Evolutionary conservation across 2,113 vertebrate species (phyloP).

Genomic region (Pipa parva): DNA sequence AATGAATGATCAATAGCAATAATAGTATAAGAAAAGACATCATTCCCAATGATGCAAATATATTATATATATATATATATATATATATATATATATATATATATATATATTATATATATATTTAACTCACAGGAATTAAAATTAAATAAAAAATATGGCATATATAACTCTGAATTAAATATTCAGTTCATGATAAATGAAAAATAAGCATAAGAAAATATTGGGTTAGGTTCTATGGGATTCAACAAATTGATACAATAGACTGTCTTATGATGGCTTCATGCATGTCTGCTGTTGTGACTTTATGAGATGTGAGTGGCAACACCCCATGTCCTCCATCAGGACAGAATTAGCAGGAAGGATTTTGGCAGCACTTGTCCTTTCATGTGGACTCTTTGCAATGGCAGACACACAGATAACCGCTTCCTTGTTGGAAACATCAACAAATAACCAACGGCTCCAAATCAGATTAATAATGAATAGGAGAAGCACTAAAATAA

Average conservation of each 20-base stretch:
- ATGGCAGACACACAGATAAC: slow-evolving; percentile 53
- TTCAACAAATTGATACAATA: slow-evolving; percentile 36
- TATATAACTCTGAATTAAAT: slow-evolving; percentile 40
- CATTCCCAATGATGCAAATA: too few species aligned
- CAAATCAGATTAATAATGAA: slow-evolving; percentile 54
- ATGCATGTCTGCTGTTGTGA: slow-evolving; percentile 49
- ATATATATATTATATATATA: too few species aligned
- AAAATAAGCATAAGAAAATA: slow-evolving; percentile 46
- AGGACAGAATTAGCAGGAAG: slow-evolving; percentile 47
- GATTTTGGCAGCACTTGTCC: slow-evolving; percentile 51
- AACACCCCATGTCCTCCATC: slow-evolving; percentile 40
- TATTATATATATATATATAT: too few species aligned
- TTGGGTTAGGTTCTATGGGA: slow-evolving; percentile 50
- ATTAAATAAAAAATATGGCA: not conserved
- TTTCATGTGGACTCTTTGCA: slow-evolving; percentile 50
- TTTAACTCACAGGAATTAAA: too few species aligned
- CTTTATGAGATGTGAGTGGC: slow-evolving; percentile 50
- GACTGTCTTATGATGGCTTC: slow-evolving; percentile 62
- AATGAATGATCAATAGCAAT: too few species aligned
- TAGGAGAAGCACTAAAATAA: slow-evolving; percentile 41
- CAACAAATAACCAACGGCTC: slow-evolving; percentile 57
- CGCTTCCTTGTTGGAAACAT: slow-evolving; percentile 57
- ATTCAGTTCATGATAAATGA: slow-evolving; percentile 41
- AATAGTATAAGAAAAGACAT: too few species aligned
- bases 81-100: too few species aligned